Conservation (phyloP, 2,113 vertebrate species). For the Lanius collurio region DNA sequence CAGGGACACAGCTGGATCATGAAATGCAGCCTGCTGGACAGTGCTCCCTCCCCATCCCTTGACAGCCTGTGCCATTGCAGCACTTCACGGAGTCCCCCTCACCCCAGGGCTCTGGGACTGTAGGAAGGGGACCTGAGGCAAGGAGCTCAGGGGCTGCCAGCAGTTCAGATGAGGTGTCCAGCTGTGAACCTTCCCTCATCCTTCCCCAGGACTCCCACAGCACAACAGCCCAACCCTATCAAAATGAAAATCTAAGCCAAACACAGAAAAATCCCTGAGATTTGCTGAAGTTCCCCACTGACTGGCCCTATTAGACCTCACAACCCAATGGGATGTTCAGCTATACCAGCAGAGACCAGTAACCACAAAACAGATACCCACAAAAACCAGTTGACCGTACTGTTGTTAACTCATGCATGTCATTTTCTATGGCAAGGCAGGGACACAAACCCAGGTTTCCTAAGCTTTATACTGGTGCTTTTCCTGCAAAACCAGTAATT, state of each 20-base stretch:
- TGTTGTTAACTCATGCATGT: fast-evolving
- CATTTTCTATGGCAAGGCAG: background rate
- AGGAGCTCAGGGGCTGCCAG: background rate
- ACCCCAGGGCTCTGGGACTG: background rate
- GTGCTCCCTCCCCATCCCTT: background rate
- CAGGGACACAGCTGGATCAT: background rate
- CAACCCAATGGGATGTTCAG: background rate
- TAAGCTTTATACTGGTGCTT: background rate
- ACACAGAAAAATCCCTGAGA: background rate
- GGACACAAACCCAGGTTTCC: background rate
- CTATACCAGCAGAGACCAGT: background rate
- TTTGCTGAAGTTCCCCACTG: background rate
- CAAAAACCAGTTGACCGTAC: background rate
- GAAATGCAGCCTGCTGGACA: background rate
- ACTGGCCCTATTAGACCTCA: background rate
- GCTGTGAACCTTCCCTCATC: background rate
- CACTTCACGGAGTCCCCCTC: background rate
- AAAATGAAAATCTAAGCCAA: background rate
- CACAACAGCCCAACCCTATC: background rate
- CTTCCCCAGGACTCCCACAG: background rate
- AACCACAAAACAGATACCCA: background rate
- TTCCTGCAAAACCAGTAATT: conserved; percentile 25
- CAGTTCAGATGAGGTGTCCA: background rate
- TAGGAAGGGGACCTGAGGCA: background rate
- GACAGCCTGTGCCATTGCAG: background rate